Evolutionary conservation across 2,113 vertebrate species (phyloP).

Genomic region (Accipiter cooperii): DNA sequence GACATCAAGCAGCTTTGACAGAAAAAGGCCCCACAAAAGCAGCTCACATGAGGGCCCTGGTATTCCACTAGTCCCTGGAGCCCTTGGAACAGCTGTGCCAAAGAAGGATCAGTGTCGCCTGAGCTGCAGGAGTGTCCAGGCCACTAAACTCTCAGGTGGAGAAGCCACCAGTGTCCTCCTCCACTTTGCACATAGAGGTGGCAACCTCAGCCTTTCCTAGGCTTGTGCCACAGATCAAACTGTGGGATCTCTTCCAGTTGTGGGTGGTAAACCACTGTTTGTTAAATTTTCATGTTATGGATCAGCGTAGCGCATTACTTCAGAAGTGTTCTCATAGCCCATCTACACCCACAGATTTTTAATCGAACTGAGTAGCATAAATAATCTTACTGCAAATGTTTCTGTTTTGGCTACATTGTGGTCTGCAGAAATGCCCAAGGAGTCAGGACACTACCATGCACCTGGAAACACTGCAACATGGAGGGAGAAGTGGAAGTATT

Average conservation of each 20-base stretch:
- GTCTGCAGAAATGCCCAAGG: neutral
- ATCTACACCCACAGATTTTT: neutral
- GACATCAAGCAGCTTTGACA: neutral
- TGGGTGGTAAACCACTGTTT: neutral
- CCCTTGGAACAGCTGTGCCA: neutral
- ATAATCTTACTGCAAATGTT: neutral
- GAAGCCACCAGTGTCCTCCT: neutral
- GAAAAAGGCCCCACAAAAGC: neutral
- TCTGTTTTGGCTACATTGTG: neutral
- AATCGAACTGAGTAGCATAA: neutral
- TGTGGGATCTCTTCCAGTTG: neutral
- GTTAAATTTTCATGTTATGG: neutral
- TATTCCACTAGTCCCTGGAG: neutral
- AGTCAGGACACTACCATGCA: neutral
- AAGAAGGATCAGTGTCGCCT: accelerated
- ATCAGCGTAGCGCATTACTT: neutral
- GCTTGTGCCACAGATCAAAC: neutral
- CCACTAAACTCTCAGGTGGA: neutral
- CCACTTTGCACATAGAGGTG: neutral
- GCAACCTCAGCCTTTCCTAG: neutral
- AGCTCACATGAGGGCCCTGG: neutral
- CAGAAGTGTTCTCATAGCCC: neutral
- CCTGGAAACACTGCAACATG: neutral
- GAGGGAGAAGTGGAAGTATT: neutral
- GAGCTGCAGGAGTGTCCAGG: neutral